These are phyloP conservation scores for Peromyscus aztecus DNA, from an alignment of 2,797 vertebrate genomes.

Conservation along the genomic window DNA sequence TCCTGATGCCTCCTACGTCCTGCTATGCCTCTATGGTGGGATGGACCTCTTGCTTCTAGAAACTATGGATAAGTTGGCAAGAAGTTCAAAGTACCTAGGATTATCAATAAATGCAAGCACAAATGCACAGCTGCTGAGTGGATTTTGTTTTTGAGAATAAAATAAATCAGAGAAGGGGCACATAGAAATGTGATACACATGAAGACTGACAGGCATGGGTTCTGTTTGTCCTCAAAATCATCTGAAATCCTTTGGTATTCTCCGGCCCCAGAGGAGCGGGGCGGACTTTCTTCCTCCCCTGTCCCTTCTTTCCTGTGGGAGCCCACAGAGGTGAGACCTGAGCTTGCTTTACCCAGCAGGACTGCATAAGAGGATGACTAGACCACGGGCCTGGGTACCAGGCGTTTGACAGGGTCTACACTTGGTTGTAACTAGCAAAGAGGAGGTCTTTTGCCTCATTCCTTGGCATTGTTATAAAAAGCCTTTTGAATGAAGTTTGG, in stretches of 20 bases:
- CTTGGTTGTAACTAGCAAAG: no score
- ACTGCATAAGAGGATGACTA: no score
- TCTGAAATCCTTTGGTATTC: constrained; percentile 47
- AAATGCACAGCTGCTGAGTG: not conserved
- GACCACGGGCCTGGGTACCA: no score
- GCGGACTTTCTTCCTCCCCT: not conserved
- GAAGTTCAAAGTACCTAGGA: not conserved
- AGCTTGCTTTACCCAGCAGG: no score
- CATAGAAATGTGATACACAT: not conserved
- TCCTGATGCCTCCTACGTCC: not conserved
- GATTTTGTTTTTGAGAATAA: constrained; percentile 56
- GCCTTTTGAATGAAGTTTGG: no score
- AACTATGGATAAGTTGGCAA: constrained; percentile 6
- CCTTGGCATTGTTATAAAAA: no score
- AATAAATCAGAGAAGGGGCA: not conserved
- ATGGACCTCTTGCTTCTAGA: not conserved
- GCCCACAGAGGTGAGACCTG: no score
- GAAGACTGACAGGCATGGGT: not conserved
- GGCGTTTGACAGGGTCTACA: no score
- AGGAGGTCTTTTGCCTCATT: no score
- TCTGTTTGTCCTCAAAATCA: constrained; percentile 41
- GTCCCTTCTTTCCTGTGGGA: not conserved
- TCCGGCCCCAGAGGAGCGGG: not conserved
- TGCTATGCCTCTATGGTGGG: not conserved
- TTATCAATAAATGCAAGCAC: not conserved